Base-by-base conservation (phyloP, 2,888 invertebrate species). In the Rotaria sp. region DNA sequence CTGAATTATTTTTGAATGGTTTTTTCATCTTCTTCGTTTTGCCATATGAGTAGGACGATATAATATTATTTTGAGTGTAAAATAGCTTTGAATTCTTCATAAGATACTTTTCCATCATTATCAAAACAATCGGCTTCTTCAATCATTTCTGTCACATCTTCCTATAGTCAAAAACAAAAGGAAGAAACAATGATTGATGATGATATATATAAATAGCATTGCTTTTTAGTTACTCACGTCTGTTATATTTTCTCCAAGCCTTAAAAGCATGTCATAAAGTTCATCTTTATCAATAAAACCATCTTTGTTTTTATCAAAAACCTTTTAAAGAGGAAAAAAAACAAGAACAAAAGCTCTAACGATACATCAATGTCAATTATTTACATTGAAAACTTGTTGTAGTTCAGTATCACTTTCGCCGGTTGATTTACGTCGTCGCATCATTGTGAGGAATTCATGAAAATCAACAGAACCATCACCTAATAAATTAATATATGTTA, bases 81-180 rank as follows among this genome's bases (percentile, higher is more conserved):
- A 2, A 80, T 80, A 26, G 80, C 80, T 80, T 80, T 80, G 21
- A 80, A 80, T 80, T 80, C 80, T 80, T 45, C 80, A 45, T 80
- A 80, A 4, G 80, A 80, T 45, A 80, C 80, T 45, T 80, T 80
- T 4, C 45, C 45, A 45, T 80, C 80, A 13, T 80, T 11, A n/a
- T 80, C 80, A 18, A 67, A 35, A 45, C 45, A 45, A 80, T 80
- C 80, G 45, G 80, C 80, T 80, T 80, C 80, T 24, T 41, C 26
- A n/a, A 80, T 80, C 80, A 80, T 80, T 45, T 80, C 80, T 45
- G 15, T 80, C 26, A 80, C 80, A n/a, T 80, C 80, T 45, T 80
- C 80, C 80, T 80, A 26, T 10, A 80, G 13, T n/a, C 26, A 21
- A 11, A 30, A 41, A 52, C 5, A 52, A 52, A 26, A 13, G 45